Evolutionary conservation across 2,113 vertebrate species (phyloP).

Genomic region (Crotalus horridus): DNA sequence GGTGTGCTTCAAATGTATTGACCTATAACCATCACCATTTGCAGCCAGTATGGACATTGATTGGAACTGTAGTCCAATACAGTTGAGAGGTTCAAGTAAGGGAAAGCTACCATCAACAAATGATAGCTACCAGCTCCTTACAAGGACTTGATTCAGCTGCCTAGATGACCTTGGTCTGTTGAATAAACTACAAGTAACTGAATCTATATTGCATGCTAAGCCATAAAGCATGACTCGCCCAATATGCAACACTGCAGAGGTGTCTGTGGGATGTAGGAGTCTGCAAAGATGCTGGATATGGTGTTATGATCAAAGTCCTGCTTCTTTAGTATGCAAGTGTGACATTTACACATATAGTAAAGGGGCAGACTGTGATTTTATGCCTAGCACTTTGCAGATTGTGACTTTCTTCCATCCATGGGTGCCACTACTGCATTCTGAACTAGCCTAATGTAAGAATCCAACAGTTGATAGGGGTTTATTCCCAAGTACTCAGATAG

Average conservation of each 20-base stretch:
- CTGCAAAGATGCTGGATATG: neutral
- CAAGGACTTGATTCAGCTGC: neutral
- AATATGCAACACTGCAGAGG: neutral
- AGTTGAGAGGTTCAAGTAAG: neutral
- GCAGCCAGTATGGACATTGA: neutral
- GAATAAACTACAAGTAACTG: neutral
- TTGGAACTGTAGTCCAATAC: neutral
- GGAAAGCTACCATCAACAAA: neutral
- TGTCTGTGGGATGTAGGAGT: neutral
- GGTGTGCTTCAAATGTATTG: neutral
- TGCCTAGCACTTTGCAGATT: neutral
- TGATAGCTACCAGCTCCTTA: neutral
- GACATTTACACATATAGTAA: neutral
- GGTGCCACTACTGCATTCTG: neutral
- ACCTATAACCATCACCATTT: neutral
- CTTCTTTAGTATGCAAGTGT: neutral
- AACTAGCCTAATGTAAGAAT: neutral
- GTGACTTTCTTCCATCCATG: neutral
- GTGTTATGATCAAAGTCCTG: neutral
- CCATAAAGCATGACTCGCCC: neutral
- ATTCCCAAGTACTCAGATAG: neutral
- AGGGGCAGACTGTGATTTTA: neutral
- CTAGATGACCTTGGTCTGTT: neutral
- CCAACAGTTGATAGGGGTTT: neutral
- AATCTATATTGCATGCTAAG: neutral